phyloP scores from a whole-genome alignment of 1,140 invertebrate species.

The Bombus soroeensis region DNA sequence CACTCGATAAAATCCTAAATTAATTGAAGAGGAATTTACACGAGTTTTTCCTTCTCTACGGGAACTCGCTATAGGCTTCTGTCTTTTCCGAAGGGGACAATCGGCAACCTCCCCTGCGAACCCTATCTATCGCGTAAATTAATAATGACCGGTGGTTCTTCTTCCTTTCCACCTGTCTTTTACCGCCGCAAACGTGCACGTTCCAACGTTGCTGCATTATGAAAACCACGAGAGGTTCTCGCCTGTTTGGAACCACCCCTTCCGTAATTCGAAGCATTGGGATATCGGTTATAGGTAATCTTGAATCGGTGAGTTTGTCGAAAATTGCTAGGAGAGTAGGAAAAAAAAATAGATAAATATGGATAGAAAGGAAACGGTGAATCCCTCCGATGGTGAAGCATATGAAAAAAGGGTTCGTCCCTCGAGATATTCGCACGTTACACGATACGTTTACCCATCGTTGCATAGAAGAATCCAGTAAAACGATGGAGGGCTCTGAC shows the following conservation, averaged over 20 bases:
- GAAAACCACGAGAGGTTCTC: conserved; percentile 4
- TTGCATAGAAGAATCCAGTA: conserved; percentile 36
- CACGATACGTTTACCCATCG: not conserved
- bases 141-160: conserved; percentile 52
- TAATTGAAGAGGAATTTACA: conserved; percentile 3
- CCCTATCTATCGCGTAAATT: conserved; percentile 50
- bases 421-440: not conserved
- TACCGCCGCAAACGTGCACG: conserved; percentile 4
- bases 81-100: conserved; percentile 12
- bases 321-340: conserved; percentile 35
- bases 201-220: conserved; percentile 48
- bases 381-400: conserved; percentile 28
- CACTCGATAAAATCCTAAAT: not conserved
- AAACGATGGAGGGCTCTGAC: not conserved
- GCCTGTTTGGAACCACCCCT: conserved; percentile 23
- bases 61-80: not conserved
- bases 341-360: not conserved
- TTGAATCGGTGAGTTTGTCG: conserved; percentile 12
- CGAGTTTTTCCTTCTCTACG: not conserved
- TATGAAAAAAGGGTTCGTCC: conserved; percentile 40
- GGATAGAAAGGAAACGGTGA: conserved; percentile 4
- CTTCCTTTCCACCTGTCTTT: conserved; percentile 17
- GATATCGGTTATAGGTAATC: conserved; percentile 33
- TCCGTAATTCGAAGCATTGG: not conserved
- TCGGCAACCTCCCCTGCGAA: conserved; percentile 34